Evolutionary conservation across 2,797 vertebrate species (phyloP), one percentile per base, ranked within the genome.

Genomic region (Mallotus villosus): DNA sequence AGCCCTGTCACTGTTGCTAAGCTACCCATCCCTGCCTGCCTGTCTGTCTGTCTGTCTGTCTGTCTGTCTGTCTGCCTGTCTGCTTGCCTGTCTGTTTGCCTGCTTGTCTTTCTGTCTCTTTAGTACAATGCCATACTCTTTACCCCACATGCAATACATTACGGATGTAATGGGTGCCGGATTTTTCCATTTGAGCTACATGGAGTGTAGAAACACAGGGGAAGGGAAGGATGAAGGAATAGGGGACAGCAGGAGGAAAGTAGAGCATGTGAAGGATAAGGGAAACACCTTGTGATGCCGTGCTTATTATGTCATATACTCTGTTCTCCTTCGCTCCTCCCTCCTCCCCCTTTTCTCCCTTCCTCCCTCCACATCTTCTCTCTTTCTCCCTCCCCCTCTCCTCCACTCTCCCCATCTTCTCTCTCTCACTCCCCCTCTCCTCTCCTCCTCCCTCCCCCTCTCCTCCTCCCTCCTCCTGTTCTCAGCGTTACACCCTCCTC

Each of bases 1-100:
- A 67, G 24, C 46, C 64, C 27, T 67, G 24, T 53, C 46, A 67
- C 64, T 67, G 64, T 67, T 67, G 64, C 64, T 67, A 67, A n/a
- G 21, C 27, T 24, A 58, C 46, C 24, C 11, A 24, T 12, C 41
- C 16, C 41, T 51, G 19, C 21, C 41, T 68, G 58, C 9, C 17
- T 55, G 51, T 3, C 16, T 55, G 51, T 1, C 51, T 55, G 51
- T 1, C 60, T 32, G 24, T 7, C 25, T 25, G 25, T 5, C 3
- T 61, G 25, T 1, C 29, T 29, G 11, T 21, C 16, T 68, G 66
- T 25, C 24, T 14, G 21, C 6, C 25, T 64, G 24, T 2, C 25
- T 11, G 62, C 27, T 16, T 64, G 62, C 16, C 25, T 25, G 6
- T 32, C 25, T 64, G 62, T 64, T 16, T 63, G 61, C 16, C 22